phyloP scores from a whole-genome alignment of 2,888 invertebrate genomes.

The Holacanthella duospinosa region DNA sequence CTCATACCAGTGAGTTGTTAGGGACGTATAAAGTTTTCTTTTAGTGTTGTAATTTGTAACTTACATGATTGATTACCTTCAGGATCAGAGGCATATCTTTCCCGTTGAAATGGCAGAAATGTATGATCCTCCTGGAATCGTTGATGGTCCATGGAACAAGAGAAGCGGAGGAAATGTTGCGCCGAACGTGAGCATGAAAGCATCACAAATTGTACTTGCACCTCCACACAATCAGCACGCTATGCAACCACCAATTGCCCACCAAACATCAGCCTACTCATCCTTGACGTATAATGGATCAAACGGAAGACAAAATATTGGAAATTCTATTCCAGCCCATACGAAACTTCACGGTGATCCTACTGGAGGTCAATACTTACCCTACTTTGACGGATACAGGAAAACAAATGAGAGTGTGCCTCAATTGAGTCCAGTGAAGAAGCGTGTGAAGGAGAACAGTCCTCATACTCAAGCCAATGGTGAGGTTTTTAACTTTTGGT shows the following conservation, averaged over 20 bases:
- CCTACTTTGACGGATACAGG: slow-evolving; percentile 32
- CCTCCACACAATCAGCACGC: slow-evolving; percentile 30
- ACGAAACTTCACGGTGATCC: slow-evolving; percentile 33
- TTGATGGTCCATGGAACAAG: slow-evolving; percentile 36
- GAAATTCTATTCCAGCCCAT: slow-evolving; percentile 36
- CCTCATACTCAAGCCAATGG: slow-evolving; percentile 48
- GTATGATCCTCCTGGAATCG: slow-evolving; percentile 43
- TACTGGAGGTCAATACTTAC: slow-evolving; percentile 24
- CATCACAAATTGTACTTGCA: slow-evolving; percentile 30
- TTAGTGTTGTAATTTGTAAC: too few relatives aligned
- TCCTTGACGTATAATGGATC: slow-evolving; percentile 24
- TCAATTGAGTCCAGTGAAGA: slow-evolving; percentile 91
- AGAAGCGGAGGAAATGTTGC: slow-evolving; percentile 41
- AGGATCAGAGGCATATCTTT: slow-evolving; percentile 54
- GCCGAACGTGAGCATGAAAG: slow-evolving; percentile 26
- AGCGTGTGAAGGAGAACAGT: slow-evolving; percentile 89
- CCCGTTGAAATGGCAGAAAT: slow-evolving; percentile 51
- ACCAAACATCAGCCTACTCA: slow-evolving; percentile 35
- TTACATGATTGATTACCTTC: slow-evolving; percentile 17
- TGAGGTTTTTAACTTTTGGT: not conserved
- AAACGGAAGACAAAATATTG: slow-evolving; percentile 17
- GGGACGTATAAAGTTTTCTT: not conserved
- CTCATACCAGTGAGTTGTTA: slow-evolving; percentile 53
- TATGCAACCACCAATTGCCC: slow-evolving; percentile 34
- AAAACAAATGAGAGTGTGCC: slow-evolving; percentile 60